Base-by-base conservation (phyloP, 2,113 vertebrate genomes). In the Zingel zingel region DNA sequence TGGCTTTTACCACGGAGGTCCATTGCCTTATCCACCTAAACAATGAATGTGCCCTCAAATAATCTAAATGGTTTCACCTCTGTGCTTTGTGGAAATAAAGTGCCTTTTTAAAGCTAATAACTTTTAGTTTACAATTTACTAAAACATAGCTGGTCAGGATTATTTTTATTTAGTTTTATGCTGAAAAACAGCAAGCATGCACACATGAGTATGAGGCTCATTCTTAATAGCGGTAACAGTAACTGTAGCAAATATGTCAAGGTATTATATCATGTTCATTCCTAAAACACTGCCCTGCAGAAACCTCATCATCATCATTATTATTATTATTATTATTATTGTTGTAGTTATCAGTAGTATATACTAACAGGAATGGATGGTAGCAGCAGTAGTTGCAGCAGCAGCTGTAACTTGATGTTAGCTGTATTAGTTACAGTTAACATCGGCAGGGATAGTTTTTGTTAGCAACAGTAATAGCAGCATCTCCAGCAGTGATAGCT, bases 121-220 rank as follows among this genome's bases (percentile, higher is more conserved):
- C 5, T 14, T 54, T 58, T 50, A 73, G 48, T 75, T 59, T 84
- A 23, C 21, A 56, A 21, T 57, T 63, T 65, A 63, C 36, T 51
- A 21, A 57, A 82, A 74, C 48, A 27, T 4, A 58, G 48, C 1
- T 62, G n/a, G 8, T 74, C 18, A 82, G 19, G 21, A 57, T 25
- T 13, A 9, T 18, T 69, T 62, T 72, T 2, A 12, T 10, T 45
- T 3, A 15, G 3, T 45, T 27, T 21, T n/a, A 23, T 51, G 21
- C 56, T 18, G 56, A 66, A 72, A 73, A 83, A 76, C 57, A 51
- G 86, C 91, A 91, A 93, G 88, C 92, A 89, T 92, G 89, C 88
- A 83, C 47, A 66, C 82, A 78, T 11, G 39, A 43, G 39, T 43
- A 43, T 43, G 67, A 80, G n/a, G 59, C 65, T 57, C 16, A 8